These are phyloP conservation scores for Scaptomyza caliginosa DNA, from an alignment of 2,888 invertebrate species.

Conservation along the genomic window DNA sequence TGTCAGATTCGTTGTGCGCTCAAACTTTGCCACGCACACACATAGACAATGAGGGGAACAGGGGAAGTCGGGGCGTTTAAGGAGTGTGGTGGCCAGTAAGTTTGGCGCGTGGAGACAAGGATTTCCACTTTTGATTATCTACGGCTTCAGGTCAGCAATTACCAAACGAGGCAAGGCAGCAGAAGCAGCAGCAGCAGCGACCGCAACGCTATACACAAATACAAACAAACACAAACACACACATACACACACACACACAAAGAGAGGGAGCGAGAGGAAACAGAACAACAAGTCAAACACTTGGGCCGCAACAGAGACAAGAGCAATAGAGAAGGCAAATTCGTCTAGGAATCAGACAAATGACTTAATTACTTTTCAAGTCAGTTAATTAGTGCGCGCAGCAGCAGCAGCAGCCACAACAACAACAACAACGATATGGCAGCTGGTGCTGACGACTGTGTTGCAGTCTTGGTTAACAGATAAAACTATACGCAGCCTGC, in stretches of 20 bases:
- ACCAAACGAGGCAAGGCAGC: conserved; percentile 49
- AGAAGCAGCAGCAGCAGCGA: conserved; percentile 15
- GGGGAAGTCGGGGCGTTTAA: background rate
- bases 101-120: conserved; percentile 53
- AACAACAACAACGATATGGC: conserved; percentile 29
- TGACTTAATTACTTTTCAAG: conserved; percentile 80
- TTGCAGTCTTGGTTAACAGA: conserved; percentile 45
- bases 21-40: background rate
- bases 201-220: conserved; percentile 6
- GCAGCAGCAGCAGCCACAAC: conserved; percentile 28
- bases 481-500: conserved; percentile 40
- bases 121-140: conserved; percentile 66
- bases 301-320: conserved; percentile 19
- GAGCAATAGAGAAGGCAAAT: conserved; percentile 33
- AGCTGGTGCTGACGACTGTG: conserved; percentile 38
- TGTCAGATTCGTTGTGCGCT: conserved; percentile 26
- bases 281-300: conserved; percentile 51
- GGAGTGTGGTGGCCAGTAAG: conserved; percentile 9
- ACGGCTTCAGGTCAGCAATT: conserved; percentile 64
- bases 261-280: background rate
- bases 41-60: background rate
- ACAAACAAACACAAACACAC: background rate
- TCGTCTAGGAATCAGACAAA: conserved; percentile 75
- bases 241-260: background rate
- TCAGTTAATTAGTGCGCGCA: conserved; percentile 76